A percentile compares a stretch with the other conserved stretches of the same genome.
These are phyloP conservation scores for Junco hyemalis DNA, from an alignment of 2,113 vertebrate species.

Conservation along the genomic window DNA sequence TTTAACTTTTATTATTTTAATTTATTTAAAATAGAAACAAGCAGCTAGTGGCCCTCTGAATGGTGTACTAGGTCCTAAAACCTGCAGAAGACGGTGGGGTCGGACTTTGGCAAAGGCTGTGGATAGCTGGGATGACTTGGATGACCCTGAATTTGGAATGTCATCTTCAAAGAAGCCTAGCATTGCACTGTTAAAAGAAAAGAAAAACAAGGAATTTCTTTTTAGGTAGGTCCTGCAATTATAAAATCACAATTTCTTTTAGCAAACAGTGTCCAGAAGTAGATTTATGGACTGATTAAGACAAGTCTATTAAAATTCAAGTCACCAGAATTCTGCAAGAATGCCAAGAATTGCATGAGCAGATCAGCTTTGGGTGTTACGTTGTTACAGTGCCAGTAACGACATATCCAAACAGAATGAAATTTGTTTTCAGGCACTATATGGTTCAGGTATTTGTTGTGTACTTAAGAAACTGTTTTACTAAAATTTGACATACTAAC, in stretches of 20 bases:
- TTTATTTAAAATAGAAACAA: conserved; percentile 73
- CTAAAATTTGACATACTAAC: background rate
- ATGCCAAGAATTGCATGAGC: background rate
- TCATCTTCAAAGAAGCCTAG: conserved; percentile 90
- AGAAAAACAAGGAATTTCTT: conserved; percentile 73
- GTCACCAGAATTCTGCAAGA: background rate
- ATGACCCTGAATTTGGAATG: conserved; percentile 79
- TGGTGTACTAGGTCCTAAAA: conserved; percentile 74
- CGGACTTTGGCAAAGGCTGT: conserved; percentile 79
- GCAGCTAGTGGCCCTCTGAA: conserved; percentile 67
- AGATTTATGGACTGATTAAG: background rate
- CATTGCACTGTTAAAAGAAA: conserved; percentile 79
- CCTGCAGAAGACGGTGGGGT: conserved; percentile 88
- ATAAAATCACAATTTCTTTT: background rate
- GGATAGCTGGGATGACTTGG: conserved; percentile 88
- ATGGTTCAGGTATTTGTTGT: background rate
- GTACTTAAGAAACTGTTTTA: background rate
- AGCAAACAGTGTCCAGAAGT: background rate
- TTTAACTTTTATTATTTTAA: background rate
- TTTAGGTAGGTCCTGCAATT: conserved; percentile 67
- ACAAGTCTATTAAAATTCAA: background rate
- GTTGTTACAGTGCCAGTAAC: background rate
- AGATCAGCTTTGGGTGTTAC: background rate
- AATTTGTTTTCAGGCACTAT: background rate
- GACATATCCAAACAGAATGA: background rate